Conservation (phyloP, 2,888 invertebrate species). For the Omphaloscelis lunosa region DNA sequence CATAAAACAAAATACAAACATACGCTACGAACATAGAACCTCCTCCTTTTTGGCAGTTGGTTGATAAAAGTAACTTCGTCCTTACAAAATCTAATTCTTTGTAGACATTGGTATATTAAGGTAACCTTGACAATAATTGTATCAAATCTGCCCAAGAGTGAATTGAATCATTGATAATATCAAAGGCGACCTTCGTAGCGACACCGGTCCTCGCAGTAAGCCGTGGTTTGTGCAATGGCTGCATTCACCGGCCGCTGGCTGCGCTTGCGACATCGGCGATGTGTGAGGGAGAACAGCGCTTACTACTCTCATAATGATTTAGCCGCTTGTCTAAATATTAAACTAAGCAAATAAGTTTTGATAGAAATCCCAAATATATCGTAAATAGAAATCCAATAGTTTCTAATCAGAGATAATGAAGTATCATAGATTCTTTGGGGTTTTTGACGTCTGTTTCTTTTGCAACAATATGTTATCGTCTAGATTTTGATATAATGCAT, state of each 20-base stretch:
- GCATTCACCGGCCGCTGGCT: slow-evolving; percentile 79
- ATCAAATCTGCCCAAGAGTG: slow-evolving; percentile 38
- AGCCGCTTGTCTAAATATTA: slow-evolving; percentile 20
- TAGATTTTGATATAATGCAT: background rate
- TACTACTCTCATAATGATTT: slow-evolving; percentile 52
- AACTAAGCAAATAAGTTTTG: too few relatives aligned
- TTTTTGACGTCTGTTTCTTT: background rate
- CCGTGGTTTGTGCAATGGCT: slow-evolving; percentile 80
- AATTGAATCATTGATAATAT: slow-evolving; percentile 54
- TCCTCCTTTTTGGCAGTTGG: too few relatives aligned
- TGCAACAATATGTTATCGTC: background rate
- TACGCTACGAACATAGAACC: too few relatives aligned
- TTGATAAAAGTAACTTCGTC: background rate
- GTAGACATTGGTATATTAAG: too few relatives aligned
- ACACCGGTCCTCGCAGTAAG: slow-evolving; percentile 44
- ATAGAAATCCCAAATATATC: too few relatives aligned
- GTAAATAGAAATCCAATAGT: background rate
- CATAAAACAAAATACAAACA: too few relatives aligned
- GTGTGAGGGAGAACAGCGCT: slow-evolving; percentile 61
- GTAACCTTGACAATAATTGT: slow-evolving; percentile 16
- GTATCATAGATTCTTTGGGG: background rate
- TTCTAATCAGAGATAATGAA: background rate
- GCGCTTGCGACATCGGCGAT: slow-evolving; percentile 65
- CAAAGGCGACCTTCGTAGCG: slow-evolving; percentile 49
- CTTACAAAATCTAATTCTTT: background rate